Evolutionary conservation across 35 echinoderm and acorn worm genomes (phyloP).

Genomic region (Hemicentrotus pulcherrimus): DNA sequence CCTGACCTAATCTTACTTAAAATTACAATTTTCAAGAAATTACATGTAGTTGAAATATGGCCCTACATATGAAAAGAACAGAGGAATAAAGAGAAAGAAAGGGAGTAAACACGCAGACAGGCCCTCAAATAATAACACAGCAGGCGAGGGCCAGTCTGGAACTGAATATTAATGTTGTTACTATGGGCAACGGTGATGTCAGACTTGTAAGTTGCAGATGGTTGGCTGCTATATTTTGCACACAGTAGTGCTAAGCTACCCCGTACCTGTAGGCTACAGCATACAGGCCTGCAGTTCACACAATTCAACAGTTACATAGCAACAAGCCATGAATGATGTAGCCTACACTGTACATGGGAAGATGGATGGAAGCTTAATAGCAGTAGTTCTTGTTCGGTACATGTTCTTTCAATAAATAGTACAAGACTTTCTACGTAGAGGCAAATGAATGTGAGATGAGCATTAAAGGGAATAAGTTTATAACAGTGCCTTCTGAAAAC

Average conservation of each 20-base stretch:
- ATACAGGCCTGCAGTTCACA: neutral
- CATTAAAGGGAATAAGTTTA: too few relatives aligned
- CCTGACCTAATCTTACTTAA: too few relatives aligned
- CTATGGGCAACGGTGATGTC: constrained; percentile 7
- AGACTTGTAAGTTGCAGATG: neutral
- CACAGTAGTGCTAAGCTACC: neutral
- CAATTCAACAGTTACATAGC: neutral
- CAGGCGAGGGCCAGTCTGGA: neutral
- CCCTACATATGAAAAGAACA: neutral
- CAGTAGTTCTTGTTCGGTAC: too few relatives aligned
- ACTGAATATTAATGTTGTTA: neutral
- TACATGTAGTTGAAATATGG: neutral
- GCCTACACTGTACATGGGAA: neutral
- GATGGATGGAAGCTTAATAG: too few relatives aligned
- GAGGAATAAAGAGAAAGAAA: neutral
- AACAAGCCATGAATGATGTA: neutral
- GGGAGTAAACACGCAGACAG: neutral
- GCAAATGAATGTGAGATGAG: too few relatives aligned
- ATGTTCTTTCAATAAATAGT: too few relatives aligned
- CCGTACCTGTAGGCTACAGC: neutral
- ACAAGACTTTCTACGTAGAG: too few relatives aligned
- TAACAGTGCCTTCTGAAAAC: too few relatives aligned
- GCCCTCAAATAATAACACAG: neutral
- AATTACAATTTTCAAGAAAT: neutral
- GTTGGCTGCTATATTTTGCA: constrained; percentile 17